phyloP scores from a whole-genome alignment of 2,113 vertebrate genomes.

The Oreochromis aureus region DNA sequence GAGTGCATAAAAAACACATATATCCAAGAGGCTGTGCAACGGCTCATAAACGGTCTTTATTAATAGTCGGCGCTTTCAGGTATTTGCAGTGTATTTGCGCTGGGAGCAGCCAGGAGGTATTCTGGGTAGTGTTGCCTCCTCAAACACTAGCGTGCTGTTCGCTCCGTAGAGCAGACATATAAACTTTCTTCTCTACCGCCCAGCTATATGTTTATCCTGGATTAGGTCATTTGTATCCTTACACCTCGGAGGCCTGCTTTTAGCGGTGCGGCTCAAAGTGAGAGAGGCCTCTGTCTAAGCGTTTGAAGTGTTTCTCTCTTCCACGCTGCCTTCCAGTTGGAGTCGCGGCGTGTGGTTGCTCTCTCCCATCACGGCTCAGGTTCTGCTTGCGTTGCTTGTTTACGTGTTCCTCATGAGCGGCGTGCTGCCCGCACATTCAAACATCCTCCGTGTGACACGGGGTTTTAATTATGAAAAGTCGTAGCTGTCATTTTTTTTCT shows the following conservation, averaged over 20 bases:
- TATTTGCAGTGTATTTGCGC: slow-evolving; percentile 29
- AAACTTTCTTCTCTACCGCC: slow-evolving; percentile 26
- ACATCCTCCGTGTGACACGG: slow-evolving; percentile 41
- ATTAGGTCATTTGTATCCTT: slow-evolving; percentile 62
- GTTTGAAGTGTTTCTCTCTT: not conserved
- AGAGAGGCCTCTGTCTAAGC: slow-evolving; percentile 28
- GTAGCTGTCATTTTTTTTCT: not conserved
- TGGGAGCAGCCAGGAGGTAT: slow-evolving; percentile 1
- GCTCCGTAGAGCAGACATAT: not conserved
- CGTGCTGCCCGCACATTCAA: slow-evolving; percentile 30
- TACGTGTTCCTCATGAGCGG: slow-evolving; percentile 34
- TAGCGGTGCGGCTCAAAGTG: not conserved
- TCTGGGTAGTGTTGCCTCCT: slow-evolving; percentile 28
- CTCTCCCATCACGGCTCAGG: not conserved
- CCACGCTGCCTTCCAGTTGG: not conserved
- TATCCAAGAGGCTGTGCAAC: slow-evolving; percentile 20
- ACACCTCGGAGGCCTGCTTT: slow-evolving; percentile 45
- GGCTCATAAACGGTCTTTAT: slow-evolving; percentile 61
- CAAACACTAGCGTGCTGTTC: slow-evolving; percentile 49
- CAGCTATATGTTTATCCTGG: slow-evolving; percentile 46
- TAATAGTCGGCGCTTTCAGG: slow-evolving; percentile 42
- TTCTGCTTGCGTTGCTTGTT: slow-evolving; percentile 38
- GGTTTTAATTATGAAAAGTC: slow-evolving; percentile 50
- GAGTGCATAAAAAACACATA: slow-evolving; percentile 38
- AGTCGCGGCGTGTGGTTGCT: slow-evolving; percentile 1